These are phyloP conservation scores for Bolborhynchus lineola DNA, from an alignment of 2,113 vertebrate species.

Conservation along the genomic window DNA sequence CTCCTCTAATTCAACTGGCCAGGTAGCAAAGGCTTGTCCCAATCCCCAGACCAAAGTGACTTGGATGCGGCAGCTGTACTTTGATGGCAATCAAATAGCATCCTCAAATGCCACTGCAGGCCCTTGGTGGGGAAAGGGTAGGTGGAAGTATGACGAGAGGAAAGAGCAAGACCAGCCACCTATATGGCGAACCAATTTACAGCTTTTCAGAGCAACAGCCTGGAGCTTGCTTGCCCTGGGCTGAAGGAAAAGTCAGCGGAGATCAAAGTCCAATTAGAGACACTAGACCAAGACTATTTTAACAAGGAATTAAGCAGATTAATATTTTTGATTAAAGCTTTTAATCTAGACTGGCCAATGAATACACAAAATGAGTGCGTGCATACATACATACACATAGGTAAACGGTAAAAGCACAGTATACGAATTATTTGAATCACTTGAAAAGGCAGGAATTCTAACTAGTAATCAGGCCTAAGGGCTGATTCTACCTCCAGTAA, in stretches of 20 bases:
- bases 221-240: neutral
- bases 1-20: neutral
- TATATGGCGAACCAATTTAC: neutral
- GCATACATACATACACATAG: neutral
- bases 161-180: neutral
- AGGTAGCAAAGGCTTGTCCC: neutral
- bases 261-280: neutral
- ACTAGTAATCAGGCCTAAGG: neutral
- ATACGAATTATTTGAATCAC: neutral
- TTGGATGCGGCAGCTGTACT: neutral
- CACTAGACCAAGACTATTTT: neutral
- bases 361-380: neutral
- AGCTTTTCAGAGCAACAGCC: neutral
- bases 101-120: neutral
- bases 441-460: neutral
- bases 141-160: neutral
- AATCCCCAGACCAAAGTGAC: accelerated
- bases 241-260: neutral
- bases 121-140: accelerated
- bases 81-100: neutral
- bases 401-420: neutral
- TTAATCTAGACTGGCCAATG: neutral
- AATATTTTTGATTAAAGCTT: neutral
- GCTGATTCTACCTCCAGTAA: neutral
- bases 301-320: neutral